These are phyloP conservation scores for Platorchestia sp. DNA, from an alignment of 1,140 invertebrate species.

Conservation along the genomic window DNA sequence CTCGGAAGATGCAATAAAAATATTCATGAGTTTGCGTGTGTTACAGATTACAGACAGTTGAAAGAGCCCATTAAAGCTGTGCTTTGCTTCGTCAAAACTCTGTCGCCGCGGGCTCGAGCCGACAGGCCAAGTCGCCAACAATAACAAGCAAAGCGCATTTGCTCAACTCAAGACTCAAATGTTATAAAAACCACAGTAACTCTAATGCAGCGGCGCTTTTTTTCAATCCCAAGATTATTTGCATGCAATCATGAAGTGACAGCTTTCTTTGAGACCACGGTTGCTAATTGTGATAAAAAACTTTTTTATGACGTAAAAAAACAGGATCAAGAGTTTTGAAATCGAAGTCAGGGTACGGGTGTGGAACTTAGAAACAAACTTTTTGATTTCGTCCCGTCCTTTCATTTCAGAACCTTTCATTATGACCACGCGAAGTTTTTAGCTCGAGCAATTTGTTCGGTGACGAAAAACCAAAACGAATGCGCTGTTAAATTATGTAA, in stretches of 20 bases:
- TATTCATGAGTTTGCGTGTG: not conserved
- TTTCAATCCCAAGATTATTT: not conserved
- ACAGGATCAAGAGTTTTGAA: not conserved
- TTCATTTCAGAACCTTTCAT: no score
- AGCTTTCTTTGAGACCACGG: not conserved
- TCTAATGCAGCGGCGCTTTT: not conserved
- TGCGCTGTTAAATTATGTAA: no score
- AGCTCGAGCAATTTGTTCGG: no score
- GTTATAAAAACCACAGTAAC: not conserved
- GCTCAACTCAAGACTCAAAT: not conserved
- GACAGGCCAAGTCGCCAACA: not conserved
- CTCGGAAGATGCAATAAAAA: no score
- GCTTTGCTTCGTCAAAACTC: not conserved
- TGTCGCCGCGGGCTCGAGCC: not conserved
- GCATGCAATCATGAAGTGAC: not conserved
- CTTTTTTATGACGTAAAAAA: not conserved
- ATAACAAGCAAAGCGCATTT: not conserved
- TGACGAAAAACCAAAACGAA: no score
- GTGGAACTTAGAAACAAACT: no score
- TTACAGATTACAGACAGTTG: not conserved
- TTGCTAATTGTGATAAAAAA: not conserved
- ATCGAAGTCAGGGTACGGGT: not conserved
- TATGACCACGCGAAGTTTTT: no score
- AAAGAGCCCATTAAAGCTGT: not conserved
- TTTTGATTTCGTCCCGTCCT: no score